A percentile compares a stretch with the other conserved stretches of the same genome.
phyloP scores from a whole-genome alignment of 2,113 vertebrate genomes.

The Eleginops maclovinus region DNA sequence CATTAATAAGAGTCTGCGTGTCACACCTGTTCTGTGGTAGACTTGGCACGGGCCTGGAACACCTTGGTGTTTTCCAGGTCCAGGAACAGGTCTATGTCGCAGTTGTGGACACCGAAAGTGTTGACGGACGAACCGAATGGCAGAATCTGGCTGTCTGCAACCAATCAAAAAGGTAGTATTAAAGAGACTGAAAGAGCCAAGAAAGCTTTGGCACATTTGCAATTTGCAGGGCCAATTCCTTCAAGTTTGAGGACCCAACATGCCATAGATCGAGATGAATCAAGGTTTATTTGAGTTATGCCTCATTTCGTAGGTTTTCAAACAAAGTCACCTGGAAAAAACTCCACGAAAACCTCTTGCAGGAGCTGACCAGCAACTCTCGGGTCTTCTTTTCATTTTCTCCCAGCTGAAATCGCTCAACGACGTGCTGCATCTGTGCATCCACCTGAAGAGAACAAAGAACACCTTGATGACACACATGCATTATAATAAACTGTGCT shows the following conservation, averaged over 20 bases:
- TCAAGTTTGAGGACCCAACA: no score
- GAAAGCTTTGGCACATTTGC: neutral
- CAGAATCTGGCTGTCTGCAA: constrained; percentile 87
- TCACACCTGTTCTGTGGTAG: constrained; percentile 72
- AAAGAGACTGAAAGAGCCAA: neutral
- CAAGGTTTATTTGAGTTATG: no score
- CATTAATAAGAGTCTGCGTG: neutral
- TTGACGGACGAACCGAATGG: constrained; percentile 94
- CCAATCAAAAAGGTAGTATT: neutral
- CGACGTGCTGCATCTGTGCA: constrained; percentile 86
- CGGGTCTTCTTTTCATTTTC: constrained; percentile 87
- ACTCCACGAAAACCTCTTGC: constrained; percentile 91
- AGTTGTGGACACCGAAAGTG: constrained; percentile 89
- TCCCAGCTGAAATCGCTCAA: constrained; percentile 86
- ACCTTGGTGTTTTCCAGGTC: constrained; percentile 89
- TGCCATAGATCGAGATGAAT: no score
- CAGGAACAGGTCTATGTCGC: constrained; percentile 92
- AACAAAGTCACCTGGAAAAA: constrained; percentile 88
- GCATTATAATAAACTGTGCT: no score
- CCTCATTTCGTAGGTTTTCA: no score
- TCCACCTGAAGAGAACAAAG: constrained; percentile 79
- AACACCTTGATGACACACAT: neutral
- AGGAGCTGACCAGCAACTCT: constrained; percentile 88
- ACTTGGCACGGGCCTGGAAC: constrained; percentile 81
- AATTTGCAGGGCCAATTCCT: no score